Conservation (phyloP, 2,113 vertebrate species). For the Pachyramphus minor region DNA sequence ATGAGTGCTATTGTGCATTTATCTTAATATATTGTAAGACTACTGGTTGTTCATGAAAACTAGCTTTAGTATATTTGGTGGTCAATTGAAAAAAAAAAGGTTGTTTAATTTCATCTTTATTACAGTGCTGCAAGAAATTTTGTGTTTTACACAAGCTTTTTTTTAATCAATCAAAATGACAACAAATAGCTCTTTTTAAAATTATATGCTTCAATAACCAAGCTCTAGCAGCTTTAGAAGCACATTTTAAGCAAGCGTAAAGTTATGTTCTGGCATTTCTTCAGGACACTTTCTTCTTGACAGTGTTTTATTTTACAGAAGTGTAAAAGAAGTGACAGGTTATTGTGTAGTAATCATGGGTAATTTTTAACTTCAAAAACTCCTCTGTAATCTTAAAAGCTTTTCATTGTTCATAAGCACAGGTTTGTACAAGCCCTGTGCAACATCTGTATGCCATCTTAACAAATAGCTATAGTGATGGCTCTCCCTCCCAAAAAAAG, state of each 20-base stretch:
- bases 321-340: constrained; percentile 77
- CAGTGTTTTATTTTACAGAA: constrained; percentile 74
- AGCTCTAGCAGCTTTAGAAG: constrained; percentile 59
- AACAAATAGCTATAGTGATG: constrained; percentile 16
- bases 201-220: constrained; percentile 29
- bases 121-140: neutral
- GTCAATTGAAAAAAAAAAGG: neutral
- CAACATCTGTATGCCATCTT: constrained; percentile 56
- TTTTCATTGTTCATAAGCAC: constrained; percentile 75
- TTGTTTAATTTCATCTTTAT: neutral
- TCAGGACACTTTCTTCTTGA: constrained; percentile 63
- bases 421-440: constrained; percentile 72
- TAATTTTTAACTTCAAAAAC: constrained; percentile 80
- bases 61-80: neutral
- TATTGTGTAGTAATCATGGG: constrained; percentile 77
- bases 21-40: neutral
- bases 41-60: neutral
- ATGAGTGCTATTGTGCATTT: neutral
- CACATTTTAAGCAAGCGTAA: constrained; percentile 45
- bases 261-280: constrained; percentile 56
- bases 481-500: neutral
- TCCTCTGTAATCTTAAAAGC: constrained; percentile 75
- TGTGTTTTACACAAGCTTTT: neutral
- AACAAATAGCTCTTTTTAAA: constrained; percentile 2
- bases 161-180: neutral